Conservation (phyloP, 2,113 vertebrate species). For the Pangasianodon hypophthalmus region DNA sequence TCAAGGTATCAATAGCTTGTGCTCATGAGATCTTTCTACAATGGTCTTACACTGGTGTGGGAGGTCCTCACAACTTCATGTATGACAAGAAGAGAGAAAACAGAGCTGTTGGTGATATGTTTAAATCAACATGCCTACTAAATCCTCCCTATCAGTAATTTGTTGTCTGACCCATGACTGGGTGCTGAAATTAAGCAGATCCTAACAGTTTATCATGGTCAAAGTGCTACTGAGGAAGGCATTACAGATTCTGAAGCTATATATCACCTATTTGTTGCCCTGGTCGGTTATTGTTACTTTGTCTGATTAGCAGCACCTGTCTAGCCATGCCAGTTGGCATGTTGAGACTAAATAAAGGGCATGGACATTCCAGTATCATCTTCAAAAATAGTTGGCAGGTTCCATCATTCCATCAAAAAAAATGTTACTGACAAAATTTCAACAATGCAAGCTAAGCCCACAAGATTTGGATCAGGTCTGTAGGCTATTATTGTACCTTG, state of each 20-base stretch:
- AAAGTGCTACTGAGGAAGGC: conserved; percentile 66
- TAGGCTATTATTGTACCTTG: not conserved
- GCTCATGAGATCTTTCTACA: not conserved
- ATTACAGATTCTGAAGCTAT: conserved; percentile 32
- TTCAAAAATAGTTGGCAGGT: conserved; percentile 6
- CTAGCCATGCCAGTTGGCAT: conserved; percentile 1
- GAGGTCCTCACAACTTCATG: conserved; percentile 16
- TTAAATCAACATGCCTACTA: conserved; percentile 67
- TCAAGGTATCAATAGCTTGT: not conserved
- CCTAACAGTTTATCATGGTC: conserved; percentile 68
- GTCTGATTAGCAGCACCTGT: conserved; percentile 64
- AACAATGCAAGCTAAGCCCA: not conserved
- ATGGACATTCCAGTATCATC: conserved; percentile 11
- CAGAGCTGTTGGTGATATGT: conserved; percentile 65
- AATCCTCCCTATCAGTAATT: conserved; percentile 60
- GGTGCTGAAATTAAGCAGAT: conserved; percentile 72
- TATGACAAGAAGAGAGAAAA: conserved; percentile 57
- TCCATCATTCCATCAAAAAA: conserved; percentile 1
- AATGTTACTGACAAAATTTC: not conserved
- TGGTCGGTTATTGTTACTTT: conserved; percentile 50
- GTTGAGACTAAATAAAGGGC: conserved; percentile 1
- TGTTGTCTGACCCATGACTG: conserved; percentile 53
- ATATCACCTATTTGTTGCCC: conserved; percentile 51
- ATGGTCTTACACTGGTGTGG: conserved; percentile 1
- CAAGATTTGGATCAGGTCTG: not conserved